A percentile compares a stretch with the other conserved stretches of the same genome.
These are phyloP conservation scores for Bubo blakistoni DNA, from an alignment of 2,113 vertebrate genomes.

Conservation along the genomic window DNA sequence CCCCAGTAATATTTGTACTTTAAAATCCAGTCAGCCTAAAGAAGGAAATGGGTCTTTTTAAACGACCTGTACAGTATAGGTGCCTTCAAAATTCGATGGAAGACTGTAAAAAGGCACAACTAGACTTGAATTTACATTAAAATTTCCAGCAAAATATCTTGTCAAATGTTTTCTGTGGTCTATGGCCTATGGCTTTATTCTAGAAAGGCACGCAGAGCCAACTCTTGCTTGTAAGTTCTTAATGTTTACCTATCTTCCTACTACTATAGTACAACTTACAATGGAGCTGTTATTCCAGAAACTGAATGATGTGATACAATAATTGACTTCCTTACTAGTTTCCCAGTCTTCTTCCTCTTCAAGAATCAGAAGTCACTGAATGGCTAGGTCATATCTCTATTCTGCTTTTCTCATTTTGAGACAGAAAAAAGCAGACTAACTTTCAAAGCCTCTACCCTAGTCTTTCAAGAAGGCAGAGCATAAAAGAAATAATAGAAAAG, in stretches of 20 bases:
- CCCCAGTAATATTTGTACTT: not conserved
- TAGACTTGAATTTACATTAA: not conserved
- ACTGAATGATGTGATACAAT: not conserved
- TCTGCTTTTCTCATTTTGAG: constrained; percentile 12
- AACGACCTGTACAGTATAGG: not conserved
- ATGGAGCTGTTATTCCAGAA: constrained; percentile 15
- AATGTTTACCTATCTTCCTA: not conserved
- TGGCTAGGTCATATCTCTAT: not conserved
- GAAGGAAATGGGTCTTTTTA: not conserved
- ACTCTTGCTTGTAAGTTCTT: not conserved
- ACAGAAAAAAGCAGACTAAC: constrained; percentile 10
- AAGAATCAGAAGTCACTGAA: not conserved
- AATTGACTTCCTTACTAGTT: not conserved
- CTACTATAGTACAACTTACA: not conserved
- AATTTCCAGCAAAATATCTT: not conserved
- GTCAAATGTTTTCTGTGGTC: not conserved
- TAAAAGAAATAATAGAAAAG: constrained; percentile 20
- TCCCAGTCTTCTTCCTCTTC: not conserved
- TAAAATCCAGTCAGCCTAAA: not conserved
- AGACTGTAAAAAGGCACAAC: not conserved
- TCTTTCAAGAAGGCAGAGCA: not conserved
- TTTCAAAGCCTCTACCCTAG: not conserved
- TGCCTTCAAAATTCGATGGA: not conserved
- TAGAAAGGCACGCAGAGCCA: not conserved
- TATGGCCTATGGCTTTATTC: not conserved